These are phyloP conservation scores for Hepsetus odoe DNA, from an alignment of 2,113 vertebrate genomes.

Conservation along the genomic window DNA sequence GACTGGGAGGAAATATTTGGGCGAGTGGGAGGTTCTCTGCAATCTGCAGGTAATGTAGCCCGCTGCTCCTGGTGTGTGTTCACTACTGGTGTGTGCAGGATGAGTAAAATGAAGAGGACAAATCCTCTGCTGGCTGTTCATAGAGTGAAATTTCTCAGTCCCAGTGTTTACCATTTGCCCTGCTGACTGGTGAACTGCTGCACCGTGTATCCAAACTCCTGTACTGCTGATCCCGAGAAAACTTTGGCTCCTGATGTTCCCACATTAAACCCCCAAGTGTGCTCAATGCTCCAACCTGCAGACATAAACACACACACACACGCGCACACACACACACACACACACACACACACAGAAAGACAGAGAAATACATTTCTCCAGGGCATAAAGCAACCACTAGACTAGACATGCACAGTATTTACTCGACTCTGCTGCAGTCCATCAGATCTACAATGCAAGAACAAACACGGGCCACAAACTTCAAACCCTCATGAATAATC, in stretches of 20 bases:
- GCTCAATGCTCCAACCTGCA: constrained; percentile 69
- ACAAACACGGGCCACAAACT: not conserved
- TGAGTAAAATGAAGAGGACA: too few species aligned
- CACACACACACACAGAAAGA: too few species aligned
- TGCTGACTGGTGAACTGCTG: constrained; percentile 78
- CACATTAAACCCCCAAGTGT: constrained; percentile 78
- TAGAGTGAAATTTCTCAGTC: too few species aligned
- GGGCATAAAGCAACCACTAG: not conserved
- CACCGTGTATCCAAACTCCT: constrained; percentile 83
- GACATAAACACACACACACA: constrained; percentile 23
- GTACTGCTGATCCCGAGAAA: constrained; percentile 74
- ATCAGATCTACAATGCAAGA: not conserved
- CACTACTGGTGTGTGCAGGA: too few species aligned
- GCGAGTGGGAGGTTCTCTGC: too few species aligned
- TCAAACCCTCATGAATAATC: too few species aligned
- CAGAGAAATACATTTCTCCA: not conserved
- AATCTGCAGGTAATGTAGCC: too few species aligned
- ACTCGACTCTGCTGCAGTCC: not conserved
- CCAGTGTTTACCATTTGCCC: constrained; percentile 82
- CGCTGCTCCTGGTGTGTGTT: too few species aligned
- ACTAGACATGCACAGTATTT: not conserved
- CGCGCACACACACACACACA: constrained; percentile 1
- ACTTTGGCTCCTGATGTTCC: constrained; percentile 77
- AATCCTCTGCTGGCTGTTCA: too few species aligned
- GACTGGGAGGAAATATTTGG: too few species aligned